phyloP scores from a whole-genome alignment of 2,113 vertebrate species.

The Pluvialis apricaria region DNA sequence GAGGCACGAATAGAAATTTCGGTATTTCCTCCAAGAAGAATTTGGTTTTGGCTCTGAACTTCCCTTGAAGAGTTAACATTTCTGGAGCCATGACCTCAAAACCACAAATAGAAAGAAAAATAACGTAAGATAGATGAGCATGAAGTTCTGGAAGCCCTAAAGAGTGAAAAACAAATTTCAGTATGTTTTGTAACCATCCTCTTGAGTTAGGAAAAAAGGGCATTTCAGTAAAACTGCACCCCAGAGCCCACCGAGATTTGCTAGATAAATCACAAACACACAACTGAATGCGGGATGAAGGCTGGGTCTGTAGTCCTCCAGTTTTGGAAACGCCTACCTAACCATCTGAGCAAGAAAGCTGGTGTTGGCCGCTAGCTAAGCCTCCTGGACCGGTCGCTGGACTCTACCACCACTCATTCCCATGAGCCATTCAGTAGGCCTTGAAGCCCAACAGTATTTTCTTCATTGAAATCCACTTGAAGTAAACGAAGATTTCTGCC shows the following conservation, averaged over 20 bases:
- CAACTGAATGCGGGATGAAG: neutral
- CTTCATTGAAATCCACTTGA: neutral
- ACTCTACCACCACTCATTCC: neutral
- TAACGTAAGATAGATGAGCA: conserved; percentile 24
- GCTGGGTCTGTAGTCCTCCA: neutral
- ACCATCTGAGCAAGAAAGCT: neutral
- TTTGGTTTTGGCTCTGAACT: conserved; percentile 25
- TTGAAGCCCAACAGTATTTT: neutral
- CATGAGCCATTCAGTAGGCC: no score
- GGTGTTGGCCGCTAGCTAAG: neutral
- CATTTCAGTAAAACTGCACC: conserved; percentile 12
- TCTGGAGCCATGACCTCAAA: conserved; percentile 42
- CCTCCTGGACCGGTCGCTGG: neutral
- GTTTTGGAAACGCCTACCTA: neutral
- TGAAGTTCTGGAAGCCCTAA: conserved; percentile 23
- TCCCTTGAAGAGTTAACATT: conserved; percentile 37
- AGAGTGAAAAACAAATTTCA: conserved; percentile 47
- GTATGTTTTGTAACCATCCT: conserved; percentile 20
- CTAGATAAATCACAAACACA: neutral
- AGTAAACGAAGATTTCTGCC: neutral
- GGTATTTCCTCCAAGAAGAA: neutral
- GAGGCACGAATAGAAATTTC: neutral
- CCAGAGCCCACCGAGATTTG: neutral
- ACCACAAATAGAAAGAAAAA: conserved; percentile 64
- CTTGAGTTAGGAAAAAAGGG: neutral